These are phyloP conservation scores for Syngnathoides biaculeatus DNA, from an alignment of 2,113 vertebrate species.

Conservation along the genomic window DNA sequence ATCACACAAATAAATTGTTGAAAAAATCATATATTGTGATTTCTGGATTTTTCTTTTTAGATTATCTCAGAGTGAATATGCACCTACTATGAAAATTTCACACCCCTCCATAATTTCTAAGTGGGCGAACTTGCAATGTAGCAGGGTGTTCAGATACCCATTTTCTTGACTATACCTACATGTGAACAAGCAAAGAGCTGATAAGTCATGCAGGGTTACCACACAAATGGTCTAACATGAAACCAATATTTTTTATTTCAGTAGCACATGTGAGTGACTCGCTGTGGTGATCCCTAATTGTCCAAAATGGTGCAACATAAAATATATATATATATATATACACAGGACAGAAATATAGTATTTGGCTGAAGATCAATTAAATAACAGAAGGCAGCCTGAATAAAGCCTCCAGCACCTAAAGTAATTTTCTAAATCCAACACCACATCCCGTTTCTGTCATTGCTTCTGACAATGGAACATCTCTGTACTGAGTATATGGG, in stretches of 20 bases:
- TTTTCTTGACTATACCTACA: no score
- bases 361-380: slow-evolving; percentile 29
- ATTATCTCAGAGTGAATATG: no score
- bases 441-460: not conserved
- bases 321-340: no score
- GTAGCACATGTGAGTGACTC: slow-evolving; percentile 11
- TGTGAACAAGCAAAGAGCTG: not conserved
- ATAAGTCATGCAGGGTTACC: not conserved
- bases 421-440: not conserved
- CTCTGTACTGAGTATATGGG: not conserved
- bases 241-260: slow-evolving; percentile 8
- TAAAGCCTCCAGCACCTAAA: not conserved
- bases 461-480: not conserved
- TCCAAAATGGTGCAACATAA: no score
- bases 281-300: not conserved
- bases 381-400: slow-evolving; percentile 34
- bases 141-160: no score
- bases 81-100: no score
- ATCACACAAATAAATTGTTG: no score
- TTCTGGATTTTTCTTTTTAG: no score
- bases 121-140: no score
- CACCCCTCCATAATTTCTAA: no score
- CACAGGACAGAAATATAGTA: not conserved
- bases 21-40: no score
- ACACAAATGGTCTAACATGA: not conserved